Conservation (phyloP, 1,140 invertebrate genomes). For the Cyphomyrmex costatus region DNA sequence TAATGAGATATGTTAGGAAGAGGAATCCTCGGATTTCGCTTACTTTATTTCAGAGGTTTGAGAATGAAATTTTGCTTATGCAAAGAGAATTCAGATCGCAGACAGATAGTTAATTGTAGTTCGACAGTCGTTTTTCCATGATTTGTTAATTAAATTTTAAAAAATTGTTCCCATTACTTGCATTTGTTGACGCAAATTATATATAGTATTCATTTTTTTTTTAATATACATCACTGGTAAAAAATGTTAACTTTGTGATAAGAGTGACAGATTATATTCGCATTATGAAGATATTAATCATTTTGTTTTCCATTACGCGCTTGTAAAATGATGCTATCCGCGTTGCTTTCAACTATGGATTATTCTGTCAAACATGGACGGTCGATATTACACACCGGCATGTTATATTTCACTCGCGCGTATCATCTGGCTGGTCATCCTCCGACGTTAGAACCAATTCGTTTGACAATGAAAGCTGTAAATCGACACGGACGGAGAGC, state of each 20-base stretch:
- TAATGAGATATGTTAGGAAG: too few species aligned
- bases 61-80: too few species aligned
- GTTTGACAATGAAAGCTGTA: constrained; percentile 61
- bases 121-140: not conserved
- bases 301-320: not conserved
- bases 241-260: not conserved
- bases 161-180: not conserved
- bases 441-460: constrained; percentile 52
- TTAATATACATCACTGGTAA: not conserved
- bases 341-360: constrained; percentile 7
- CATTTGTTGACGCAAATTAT: not conserved
- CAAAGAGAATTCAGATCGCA: too few species aligned
- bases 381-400: constrained; percentile 2
- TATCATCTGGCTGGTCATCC: constrained; percentile 33
- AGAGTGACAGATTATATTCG: not conserved
- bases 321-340: not conserved
- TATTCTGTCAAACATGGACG: constrained; percentile 6
- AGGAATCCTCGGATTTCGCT: too few species aligned
- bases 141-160: not conserved
- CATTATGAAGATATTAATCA: not conserved
- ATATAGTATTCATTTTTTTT: not conserved
- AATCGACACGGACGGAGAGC: constrained; percentile 42
- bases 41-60: too few species aligned
- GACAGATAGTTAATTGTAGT: not conserved
- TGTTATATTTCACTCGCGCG: constrained; percentile 36